Evolutionary conservation across 2,113 vertebrate species (phyloP).

Genomic region (Miniopterus natalensis): DNA sequence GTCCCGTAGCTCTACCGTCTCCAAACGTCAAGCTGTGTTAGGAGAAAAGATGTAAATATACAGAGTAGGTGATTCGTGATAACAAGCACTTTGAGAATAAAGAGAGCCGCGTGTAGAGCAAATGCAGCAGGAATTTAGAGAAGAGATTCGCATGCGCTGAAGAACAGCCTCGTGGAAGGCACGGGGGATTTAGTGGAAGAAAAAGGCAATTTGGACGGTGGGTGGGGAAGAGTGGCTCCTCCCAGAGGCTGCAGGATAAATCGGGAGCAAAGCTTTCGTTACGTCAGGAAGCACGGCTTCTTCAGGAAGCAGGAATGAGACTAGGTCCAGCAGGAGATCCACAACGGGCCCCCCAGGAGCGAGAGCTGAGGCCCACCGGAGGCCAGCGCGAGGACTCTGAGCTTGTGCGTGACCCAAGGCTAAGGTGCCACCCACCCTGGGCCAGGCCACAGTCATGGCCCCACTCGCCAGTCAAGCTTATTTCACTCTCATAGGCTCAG

Average conservation of each 20-base stretch:
- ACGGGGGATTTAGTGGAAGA: background rate
- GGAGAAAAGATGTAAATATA: background rate
- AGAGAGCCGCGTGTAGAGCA: background rate
- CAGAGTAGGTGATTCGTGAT: background rate
- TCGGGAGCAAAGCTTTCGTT: background rate
- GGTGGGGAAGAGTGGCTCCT: background rate
- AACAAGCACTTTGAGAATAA: constrained; percentile 28
- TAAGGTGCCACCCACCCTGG: background rate
- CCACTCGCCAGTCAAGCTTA: background rate
- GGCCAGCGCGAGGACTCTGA: background rate
- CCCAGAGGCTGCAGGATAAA: background rate
- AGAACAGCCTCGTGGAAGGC: background rate
- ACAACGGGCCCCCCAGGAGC: background rate
- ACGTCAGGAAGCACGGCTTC: background rate
- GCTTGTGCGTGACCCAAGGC: background rate
- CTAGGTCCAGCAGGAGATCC: background rate
- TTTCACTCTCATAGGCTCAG: background rate
- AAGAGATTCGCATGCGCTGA: background rate
- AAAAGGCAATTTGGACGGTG: background rate
- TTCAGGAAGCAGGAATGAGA: background rate
- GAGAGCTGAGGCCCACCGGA: background rate
- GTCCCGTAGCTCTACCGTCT: background rate
- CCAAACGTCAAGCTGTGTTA: background rate
- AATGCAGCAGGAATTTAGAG: background rate
- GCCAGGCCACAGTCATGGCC: background rate